phyloP scores from a whole-genome alignment of 2,797 vertebrate species.

The Clarias pachynema region DNA sequence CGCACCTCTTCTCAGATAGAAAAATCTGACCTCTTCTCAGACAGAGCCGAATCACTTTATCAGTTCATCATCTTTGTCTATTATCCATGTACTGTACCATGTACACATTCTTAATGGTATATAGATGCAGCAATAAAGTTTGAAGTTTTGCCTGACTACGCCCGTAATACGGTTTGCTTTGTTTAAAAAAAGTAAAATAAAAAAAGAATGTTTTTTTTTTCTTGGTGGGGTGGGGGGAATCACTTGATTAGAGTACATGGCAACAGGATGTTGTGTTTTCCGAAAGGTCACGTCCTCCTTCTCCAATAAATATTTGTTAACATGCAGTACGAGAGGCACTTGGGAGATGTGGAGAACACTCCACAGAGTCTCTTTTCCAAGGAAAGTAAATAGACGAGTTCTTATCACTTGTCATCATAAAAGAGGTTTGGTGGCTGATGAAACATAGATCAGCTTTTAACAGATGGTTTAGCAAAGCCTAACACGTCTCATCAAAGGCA shows the following conservation, averaged over 20 bases:
- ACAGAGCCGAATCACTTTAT: neutral
- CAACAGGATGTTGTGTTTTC: slow-evolving; percentile 27
- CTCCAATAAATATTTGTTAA: slow-evolving; percentile 35
- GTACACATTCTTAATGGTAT: neutral
- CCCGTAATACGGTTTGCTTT: neutral
- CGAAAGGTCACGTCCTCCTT: neutral
- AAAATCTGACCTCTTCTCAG: neutral
- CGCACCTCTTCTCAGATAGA: neutral
- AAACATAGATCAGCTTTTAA: slow-evolving; percentile 75
- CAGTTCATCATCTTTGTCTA: neutral
- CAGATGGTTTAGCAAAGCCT: slow-evolving; percentile 69
- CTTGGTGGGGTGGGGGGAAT: neutral
- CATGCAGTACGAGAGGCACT: slow-evolving; percentile 15
- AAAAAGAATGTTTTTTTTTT: neutral
- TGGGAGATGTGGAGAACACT: slow-evolving; percentile 10
- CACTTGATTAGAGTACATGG: neutral
- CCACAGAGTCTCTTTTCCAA: slow-evolving; percentile 26
- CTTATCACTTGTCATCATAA: slow-evolving; percentile 74
- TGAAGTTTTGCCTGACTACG: neutral
- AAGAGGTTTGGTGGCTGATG: slow-evolving; percentile 65
- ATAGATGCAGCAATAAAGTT: neutral
- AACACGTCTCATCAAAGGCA: slow-evolving; percentile 72
- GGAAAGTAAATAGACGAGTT: slow-evolving; percentile 44
- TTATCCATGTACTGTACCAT: neutral
- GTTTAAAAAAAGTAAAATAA: neutral